Evolutionary conservation across 1,140 invertebrate genomes (phyloP).

Genomic region (Neodiprion virginianus): DNA sequence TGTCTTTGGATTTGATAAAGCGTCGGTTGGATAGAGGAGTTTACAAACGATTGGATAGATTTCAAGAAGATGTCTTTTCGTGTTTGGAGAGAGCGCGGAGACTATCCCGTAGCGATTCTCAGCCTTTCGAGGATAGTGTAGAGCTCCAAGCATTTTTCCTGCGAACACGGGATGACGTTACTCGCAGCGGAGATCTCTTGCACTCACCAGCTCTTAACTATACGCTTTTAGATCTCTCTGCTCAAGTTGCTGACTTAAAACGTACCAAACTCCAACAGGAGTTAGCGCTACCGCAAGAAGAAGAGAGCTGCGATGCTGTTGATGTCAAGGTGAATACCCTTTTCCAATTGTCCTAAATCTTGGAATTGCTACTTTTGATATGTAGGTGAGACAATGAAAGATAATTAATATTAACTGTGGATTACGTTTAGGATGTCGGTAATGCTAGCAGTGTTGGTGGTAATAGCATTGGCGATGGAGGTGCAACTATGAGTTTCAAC

Average conservation of each 20-base stretch:
- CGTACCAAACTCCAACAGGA: slow-evolving; percentile 81
- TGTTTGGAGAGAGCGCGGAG: slow-evolving; percentile 90
- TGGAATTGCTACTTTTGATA: slow-evolving; percentile 6
- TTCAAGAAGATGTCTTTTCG: slow-evolving; percentile 96
- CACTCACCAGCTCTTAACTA: slow-evolving; percentile 88
- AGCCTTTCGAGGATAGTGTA: slow-evolving; percentile 93
- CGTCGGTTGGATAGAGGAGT: slow-evolving; percentile 83
- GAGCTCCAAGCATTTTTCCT: slow-evolving; percentile 95
- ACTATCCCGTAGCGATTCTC: slow-evolving; percentile 88
- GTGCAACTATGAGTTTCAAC: slow-evolving; percentile 70
- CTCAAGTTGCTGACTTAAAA: slow-evolving; percentile 77
- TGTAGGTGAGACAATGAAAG: background rate
- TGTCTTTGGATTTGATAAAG: slow-evolving; percentile 87
- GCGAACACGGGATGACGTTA: slow-evolving; percentile 75
- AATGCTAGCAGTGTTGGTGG: slow-evolving; percentile 26
- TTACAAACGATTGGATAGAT: slow-evolving; percentile 91
- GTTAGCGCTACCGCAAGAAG: slow-evolving; percentile 70
- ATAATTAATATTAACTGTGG: slow-evolving; percentile 13
- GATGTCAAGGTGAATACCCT: slow-evolving; percentile 46
- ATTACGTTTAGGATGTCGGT: slow-evolving; percentile 39
- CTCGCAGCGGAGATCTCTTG: slow-evolving; percentile 79
- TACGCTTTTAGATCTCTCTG: slow-evolving; percentile 74
- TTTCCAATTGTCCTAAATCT: slow-evolving; percentile 12
- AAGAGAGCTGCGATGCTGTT: slow-evolving; percentile 70
- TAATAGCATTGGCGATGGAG: slow-evolving; percentile 39